phyloP scores from a whole-genome alignment of 2,888 invertebrate genomes.

The Plagiodera versicolora region DNA sequence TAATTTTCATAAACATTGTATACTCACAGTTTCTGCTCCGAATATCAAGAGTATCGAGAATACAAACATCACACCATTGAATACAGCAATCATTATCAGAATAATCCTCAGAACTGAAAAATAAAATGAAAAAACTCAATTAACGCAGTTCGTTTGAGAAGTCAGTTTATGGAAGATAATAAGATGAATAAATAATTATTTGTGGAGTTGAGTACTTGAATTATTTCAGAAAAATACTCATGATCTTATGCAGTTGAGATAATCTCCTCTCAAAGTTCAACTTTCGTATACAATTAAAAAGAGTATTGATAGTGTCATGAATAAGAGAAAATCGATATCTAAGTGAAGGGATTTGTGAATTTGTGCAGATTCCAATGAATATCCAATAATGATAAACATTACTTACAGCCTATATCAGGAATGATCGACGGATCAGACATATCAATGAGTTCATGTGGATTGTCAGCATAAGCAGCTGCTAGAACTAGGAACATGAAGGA shows the following conservation, averaged over 20 bases:
- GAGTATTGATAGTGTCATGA: not conserved
- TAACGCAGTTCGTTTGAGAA: not conserved
- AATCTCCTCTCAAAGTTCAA: no score
- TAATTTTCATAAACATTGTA: not conserved
- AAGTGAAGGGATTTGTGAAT: no score
- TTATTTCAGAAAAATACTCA: no score
- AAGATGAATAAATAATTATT: no score
- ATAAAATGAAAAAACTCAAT: slow-evolving; percentile 13
- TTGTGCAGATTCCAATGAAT: no score
- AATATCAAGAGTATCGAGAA: slow-evolving; percentile 51
- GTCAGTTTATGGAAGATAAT: no score
- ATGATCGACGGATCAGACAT: slow-evolving; percentile 48
- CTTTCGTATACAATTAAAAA: no score
- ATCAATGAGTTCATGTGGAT: slow-evolving; percentile 50
- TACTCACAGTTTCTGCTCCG: slow-evolving; percentile 51
- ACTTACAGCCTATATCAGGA: slow-evolving; percentile 45
- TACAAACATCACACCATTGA: slow-evolving; percentile 46
- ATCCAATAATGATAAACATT: not conserved
- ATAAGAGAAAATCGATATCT: no score
- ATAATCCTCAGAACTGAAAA: slow-evolving; percentile 46
- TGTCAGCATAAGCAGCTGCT: slow-evolving; percentile 50
- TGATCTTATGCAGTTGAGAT: no score
- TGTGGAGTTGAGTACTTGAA: no score
- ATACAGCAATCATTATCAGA: slow-evolving; percentile 46
- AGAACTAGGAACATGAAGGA: slow-evolving; percentile 49